Percentiles rank a stretch among this genome's conserved stretches.
Evolutionary conservation across 2,888 invertebrate genomes (phyloP).

Genomic region (Thera obeliscata): DNA sequence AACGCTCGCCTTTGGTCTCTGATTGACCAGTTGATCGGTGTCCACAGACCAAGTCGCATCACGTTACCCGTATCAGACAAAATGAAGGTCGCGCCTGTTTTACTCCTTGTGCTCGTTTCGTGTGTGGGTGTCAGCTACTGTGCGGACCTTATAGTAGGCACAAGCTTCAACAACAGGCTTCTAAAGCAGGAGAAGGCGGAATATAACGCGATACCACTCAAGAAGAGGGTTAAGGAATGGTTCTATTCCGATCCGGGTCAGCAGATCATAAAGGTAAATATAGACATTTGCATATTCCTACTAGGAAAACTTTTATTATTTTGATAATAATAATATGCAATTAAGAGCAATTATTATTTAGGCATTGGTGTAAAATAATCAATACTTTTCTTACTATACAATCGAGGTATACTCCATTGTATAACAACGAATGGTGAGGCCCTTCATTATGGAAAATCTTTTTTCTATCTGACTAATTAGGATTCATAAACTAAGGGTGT

Average conservation of each 20-base stretch:
- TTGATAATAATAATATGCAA: too few species aligned
- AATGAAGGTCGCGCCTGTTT: constrained; percentile 67
- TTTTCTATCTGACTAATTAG: too few species aligned
- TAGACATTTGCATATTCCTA: background rate
- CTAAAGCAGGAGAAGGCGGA: constrained; percentile 74
- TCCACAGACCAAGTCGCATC: constrained; percentile 57
- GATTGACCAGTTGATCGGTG: constrained; percentile 55
- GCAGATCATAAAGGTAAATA: constrained; percentile 74
- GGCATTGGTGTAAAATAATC: too few species aligned
- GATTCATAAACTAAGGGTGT: too few species aligned
- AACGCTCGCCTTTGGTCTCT: constrained; percentile 21
- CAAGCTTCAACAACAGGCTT: constrained; percentile 73
- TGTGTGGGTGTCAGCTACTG: constrained; percentile 61
- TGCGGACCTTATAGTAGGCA: constrained; percentile 76
- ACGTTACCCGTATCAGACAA: constrained; percentile 45
- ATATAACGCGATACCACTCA: constrained; percentile 73
- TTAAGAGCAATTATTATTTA: too few species aligned
- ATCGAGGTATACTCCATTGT: too few species aligned
- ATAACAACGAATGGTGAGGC: too few species aligned
- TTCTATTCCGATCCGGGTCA: constrained; percentile 77
- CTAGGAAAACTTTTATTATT: background rate
- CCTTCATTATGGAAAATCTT: too few species aligned
- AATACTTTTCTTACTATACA: too few species aligned
- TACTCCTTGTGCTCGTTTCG: constrained; percentile 62
- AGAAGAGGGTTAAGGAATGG: constrained; percentile 77